A percentile compares a stretch with the other conserved stretches of the same genome.
These are phyloP conservation scores for Geotrupes spiniger DNA, from an alignment of 2,888 invertebrate species.

Conservation along the genomic window DNA sequence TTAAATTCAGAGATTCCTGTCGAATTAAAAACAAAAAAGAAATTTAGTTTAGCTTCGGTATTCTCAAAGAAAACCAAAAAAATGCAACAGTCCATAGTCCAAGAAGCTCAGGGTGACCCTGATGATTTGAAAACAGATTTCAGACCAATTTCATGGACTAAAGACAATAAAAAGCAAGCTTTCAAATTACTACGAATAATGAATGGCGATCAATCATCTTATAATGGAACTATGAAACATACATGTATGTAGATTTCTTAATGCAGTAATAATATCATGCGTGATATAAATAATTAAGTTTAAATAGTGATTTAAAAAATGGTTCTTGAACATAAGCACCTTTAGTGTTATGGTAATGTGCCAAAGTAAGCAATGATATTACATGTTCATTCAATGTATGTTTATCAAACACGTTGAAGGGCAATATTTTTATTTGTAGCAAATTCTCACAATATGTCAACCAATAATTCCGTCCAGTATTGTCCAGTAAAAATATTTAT, in stretches of 20 bases:
- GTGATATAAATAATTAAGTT: not conserved
- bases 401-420: no score
- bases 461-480: no score
- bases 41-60: slow-evolving; percentile 21
- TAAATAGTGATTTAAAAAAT: no score
- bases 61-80: slow-evolving; percentile 19
- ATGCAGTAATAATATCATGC: not conserved
- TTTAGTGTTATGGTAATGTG: no score
- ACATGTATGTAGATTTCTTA: slow-evolving; percentile 36
- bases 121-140: not conserved
- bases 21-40: slow-evolving; percentile 13
- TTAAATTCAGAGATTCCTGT: slow-evolving; percentile 10
- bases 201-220: slow-evolving; percentile 34
- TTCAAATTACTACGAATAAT: slow-evolving; percentile 44
- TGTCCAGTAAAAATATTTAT: no score
- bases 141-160: slow-evolving; percentile 41
- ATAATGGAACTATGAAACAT: slow-evolving; percentile 35
- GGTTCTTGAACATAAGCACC: no score
- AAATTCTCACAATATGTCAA: no score
- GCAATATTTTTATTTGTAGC: no score
- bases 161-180: slow-evolving; percentile 45
- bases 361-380: no score
- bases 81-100: not conserved
- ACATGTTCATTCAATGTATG: no score
- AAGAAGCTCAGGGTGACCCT: no score